Base-by-base conservation (phyloP, 2,888 invertebrate species). In the Isoperla grammatica region DNA sequence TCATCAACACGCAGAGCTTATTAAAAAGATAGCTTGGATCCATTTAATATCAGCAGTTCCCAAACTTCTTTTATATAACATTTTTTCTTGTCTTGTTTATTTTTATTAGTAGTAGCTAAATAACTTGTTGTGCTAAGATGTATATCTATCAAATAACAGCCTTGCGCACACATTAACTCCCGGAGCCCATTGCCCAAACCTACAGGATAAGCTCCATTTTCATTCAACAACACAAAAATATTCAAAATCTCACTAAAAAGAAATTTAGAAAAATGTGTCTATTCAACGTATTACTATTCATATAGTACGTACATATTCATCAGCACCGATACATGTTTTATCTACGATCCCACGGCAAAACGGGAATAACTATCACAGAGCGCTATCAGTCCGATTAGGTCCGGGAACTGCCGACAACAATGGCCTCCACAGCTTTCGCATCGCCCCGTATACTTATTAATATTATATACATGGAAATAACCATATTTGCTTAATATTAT, bases 331-430 rank as follows among this genome's bases (percentile, higher is more conserved):
- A 45, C 58, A 45, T 60, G 59, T 60, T 61, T 56, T 54, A 58
- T 49, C 61, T 61, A 61, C 54, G 55, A 39, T 53, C 53, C 56
- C 58, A 39, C 39, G 53, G 53, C 45, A 56, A 49, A n/a, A 17
- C 48, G 42, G 54, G 57, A 40, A 48, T 45, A 61, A 46, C 63
- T 63, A 63, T 63, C 63, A 63, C 63, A 63, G 63, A 61, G 59
- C 58, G 63, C 63, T 63, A 63, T 63, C 63, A 63, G 63, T 63
- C 58, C 63, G 45, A 46, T 29, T 61, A 43, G 37, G 23, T 60
- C 57, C 59, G 63, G 63, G 59, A 63, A 59, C 63, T 63, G 63
- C 63, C 55, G 55, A 50, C 50, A 42, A 43, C 58, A 59, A 55
- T 48, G 43, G 56, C 43, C 22, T 13, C 50, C 29, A 37, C 50